These are phyloP conservation scores for Aurelia sp. DNA, from an alignment of 30 jellyfish, hydroid and myxozoan species.

Conservation along the genomic window DNA sequence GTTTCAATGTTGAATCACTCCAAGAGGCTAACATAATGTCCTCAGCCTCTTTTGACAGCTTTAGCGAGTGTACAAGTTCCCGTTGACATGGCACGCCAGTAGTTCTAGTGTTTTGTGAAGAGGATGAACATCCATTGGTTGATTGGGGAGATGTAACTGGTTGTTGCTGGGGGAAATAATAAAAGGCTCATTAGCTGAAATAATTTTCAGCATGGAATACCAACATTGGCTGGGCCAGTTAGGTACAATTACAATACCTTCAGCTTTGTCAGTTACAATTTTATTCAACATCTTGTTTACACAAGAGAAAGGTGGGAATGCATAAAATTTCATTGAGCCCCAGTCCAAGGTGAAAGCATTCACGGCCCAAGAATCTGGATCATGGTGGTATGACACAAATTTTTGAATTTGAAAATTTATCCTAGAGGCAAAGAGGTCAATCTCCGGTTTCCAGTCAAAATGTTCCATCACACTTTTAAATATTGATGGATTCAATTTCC, in stretches of 20 bases:
- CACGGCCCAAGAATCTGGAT: conserved; percentile 24
- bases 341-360: background rate
- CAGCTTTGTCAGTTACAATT: conserved; percentile 33
- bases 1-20: conserved; percentile 12
- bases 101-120: conserved; percentile 22
- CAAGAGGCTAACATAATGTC: conserved; percentile 9
- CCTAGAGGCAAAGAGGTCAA: conserved; percentile 52
- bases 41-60: background rate
- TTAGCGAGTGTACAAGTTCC: background rate
- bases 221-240: conserved; percentile 64
- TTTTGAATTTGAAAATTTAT: conserved; percentile 12
- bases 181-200: conserved; percentile 15
- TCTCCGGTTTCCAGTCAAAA: background rate
- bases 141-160: conserved; percentile 37
- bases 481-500: conserved; percentile 22
- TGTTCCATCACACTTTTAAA: background rate
- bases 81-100: conserved; percentile 26
- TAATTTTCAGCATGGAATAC: conserved; percentile 3
- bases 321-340: conserved; percentile 6
- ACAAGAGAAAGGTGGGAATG: conserved; percentile 46
- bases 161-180: conserved; percentile 51
- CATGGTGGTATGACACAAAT: conserved; percentile 34
- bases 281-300: conserved; percentile 12
- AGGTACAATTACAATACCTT: conserved; percentile 47
- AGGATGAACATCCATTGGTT: conserved; percentile 36